phyloP scores from a whole-genome alignment of 1,140 invertebrate genomes.

The Cyclargus thomasi region DNA sequence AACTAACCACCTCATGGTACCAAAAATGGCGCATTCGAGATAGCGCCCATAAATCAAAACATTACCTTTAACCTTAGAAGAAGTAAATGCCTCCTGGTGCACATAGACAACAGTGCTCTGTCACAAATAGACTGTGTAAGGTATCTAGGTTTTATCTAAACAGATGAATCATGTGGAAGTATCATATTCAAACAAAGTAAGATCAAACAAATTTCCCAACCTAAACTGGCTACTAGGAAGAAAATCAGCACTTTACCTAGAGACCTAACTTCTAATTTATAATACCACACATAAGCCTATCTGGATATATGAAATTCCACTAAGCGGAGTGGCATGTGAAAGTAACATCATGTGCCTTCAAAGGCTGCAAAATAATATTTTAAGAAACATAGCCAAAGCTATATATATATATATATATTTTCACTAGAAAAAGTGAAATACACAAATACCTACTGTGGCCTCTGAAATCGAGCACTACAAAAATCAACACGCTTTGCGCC shows the following conservation, averaged over 20 bases:
- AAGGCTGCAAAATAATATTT: too few species aligned
- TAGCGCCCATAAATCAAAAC: slow-evolving; percentile 20
- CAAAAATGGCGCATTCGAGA: slow-evolving; percentile 23
- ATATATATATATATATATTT: too few species aligned
- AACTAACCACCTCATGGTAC: slow-evolving; percentile 21
- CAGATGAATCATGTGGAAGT: slow-evolving; percentile 8
- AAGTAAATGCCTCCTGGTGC: slow-evolving; percentile 13
- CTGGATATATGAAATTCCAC: neutral
- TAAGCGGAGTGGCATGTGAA: neutral
- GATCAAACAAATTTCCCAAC: neutral
- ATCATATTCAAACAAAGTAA: slow-evolving; percentile 7
- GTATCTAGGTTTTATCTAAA: slow-evolving; percentile 16
- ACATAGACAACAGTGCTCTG: slow-evolving; percentile 9
- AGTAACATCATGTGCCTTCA: too few species aligned
- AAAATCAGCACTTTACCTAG: neutral
- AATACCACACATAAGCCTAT: slow-evolving; percentile 8
- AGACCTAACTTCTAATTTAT: slow-evolving; percentile 9
- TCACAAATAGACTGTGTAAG: slow-evolving; percentile 21
- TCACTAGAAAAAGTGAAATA: too few species aligned
- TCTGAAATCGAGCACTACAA: too few species aligned
- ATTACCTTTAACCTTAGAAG: slow-evolving; percentile 25
- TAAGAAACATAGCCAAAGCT: too few species aligned
- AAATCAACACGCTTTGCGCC: too few species aligned
- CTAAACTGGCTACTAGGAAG: neutral
- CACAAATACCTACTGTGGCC: too few species aligned